Percentiles rank a stretch among this genome's conserved stretches.
Evolutionary conservation across 2,888 invertebrate genomes (phyloP).

Genomic region (Arctia plantaginis): DNA sequence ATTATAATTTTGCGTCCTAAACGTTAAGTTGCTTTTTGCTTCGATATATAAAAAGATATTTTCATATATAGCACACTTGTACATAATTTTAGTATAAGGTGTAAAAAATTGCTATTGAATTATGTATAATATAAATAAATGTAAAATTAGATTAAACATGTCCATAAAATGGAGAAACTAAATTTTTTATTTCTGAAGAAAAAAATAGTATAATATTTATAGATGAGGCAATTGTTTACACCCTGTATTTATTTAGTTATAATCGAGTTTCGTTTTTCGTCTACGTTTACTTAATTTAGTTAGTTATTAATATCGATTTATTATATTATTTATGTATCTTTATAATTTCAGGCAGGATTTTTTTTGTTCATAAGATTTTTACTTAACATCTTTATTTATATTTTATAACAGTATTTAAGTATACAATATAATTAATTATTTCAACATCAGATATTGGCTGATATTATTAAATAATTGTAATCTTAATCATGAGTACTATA

Average conservation of each 20-base stretch:
- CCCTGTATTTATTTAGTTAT: conserved; percentile 73
- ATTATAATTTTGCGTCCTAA: conserved; percentile 64
- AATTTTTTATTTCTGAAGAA: conserved; percentile 33
- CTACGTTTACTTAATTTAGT: conserved; percentile 66
- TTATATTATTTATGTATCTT: conserved; percentile 44
- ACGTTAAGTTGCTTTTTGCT: conserved; percentile 60
- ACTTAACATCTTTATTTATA: conserved; percentile 4
- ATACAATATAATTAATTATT: background rate
- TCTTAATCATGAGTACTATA: background rate
- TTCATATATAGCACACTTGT: conserved; percentile 75
- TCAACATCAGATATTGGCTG: background rate
- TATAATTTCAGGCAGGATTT: conserved; percentile 47
- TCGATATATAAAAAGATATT: conserved; percentile 66
- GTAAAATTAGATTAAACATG: conserved; percentile 39
- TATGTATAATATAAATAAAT: conserved; percentile 51
- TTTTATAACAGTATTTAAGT: conserved; percentile 1
- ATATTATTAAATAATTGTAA: background rate
- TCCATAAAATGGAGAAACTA: conserved; percentile 70
- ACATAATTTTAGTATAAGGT: conserved; percentile 76
- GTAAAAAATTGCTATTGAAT: conserved; percentile 73
- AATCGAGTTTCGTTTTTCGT: conserved; percentile 60
- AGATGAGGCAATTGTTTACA: conserved; percentile 70
- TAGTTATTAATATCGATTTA: conserved; percentile 50
- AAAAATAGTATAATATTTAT: conserved; percentile 44
- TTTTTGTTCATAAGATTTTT: conserved; percentile 4